A percentile compares a stretch with the other conserved stretches of the same genome.
These are phyloP conservation scores for Heteromyza rotundicornis DNA, from an alignment of 2,888 invertebrate species.

Conservation along the genomic window DNA sequence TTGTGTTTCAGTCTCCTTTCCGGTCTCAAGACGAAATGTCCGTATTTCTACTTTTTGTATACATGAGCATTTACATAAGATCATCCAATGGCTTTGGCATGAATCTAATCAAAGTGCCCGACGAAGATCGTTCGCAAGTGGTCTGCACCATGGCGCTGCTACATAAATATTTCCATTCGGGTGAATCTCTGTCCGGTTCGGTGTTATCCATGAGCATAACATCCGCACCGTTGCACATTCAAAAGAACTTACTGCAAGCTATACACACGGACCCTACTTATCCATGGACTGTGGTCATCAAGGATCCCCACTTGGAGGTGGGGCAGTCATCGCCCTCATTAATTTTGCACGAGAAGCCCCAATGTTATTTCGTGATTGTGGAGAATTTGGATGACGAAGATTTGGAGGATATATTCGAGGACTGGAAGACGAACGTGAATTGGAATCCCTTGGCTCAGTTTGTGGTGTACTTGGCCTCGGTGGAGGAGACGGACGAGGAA, in stretches of 20 bases:
- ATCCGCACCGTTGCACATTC: slow-evolving; percentile 29
- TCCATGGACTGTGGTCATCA: slow-evolving; percentile 46
- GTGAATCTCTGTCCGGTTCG: slow-evolving; percentile 47
- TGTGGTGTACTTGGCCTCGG: slow-evolving; percentile 47
- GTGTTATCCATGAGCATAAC: slow-evolving; percentile 46
- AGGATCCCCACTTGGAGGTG: slow-evolving; percentile 21
- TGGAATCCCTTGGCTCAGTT: slow-evolving; percentile 62
- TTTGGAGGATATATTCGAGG: slow-evolving; percentile 47
- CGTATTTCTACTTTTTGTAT: too few relatives aligned
- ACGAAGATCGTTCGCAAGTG: slow-evolving; percentile 34
- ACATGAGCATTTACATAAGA: too few relatives aligned
- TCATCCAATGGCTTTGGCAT: slow-evolving; percentile 39
- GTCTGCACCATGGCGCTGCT: slow-evolving; percentile 44
- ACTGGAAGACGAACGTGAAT: slow-evolving; percentile 51
- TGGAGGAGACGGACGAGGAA: slow-evolving; percentile 52
- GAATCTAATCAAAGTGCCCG: slow-evolving; percentile 39
- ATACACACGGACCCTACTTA: slow-evolving; percentile 33
- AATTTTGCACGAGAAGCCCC: slow-evolving; percentile 51
- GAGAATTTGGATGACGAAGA: slow-evolving; percentile 52
- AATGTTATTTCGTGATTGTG: slow-evolving; percentile 56
- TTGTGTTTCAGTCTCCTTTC: too few relatives aligned
- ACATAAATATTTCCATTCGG: slow-evolving; percentile 50
- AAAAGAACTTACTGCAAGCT: slow-evolving; percentile 41
- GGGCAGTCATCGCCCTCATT: not conserved
- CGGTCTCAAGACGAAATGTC: too few relatives aligned